These are phyloP conservation scores for Drosophila kikkawai DNA, from an alignment of 1,140 invertebrate genomes.

Conservation along the genomic window DNA sequence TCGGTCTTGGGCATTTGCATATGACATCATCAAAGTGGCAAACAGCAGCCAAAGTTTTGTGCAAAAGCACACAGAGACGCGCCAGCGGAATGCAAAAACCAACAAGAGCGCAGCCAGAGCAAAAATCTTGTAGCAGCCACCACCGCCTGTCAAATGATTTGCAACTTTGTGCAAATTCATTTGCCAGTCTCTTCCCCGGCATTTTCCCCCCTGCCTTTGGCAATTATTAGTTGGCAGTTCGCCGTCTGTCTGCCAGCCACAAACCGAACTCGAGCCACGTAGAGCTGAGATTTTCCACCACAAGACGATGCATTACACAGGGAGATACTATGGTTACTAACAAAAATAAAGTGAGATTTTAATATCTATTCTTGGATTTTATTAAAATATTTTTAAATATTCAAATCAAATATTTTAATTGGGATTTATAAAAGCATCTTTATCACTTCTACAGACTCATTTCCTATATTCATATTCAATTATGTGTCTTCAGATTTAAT, in stretches of 20 bases:
- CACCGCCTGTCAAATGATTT: constrained; percentile 72
- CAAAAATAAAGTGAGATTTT: no score
- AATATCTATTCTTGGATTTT: no score
- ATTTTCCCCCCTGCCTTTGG: constrained; percentile 28
- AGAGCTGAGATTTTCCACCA: constrained; percentile 63
- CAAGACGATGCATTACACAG: constrained; percentile 25
- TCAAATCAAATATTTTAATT: no score
- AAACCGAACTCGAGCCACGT: constrained; percentile 44
- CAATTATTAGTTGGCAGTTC: constrained; percentile 74
- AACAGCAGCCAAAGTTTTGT: constrained; percentile 60
- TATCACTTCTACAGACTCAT: no score
- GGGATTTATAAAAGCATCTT: no score
- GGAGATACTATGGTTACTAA: background rate
- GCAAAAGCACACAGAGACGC: constrained; percentile 64
- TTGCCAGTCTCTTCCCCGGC: constrained; percentile 38
- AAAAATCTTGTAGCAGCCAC: constrained; percentile 45
- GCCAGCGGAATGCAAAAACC: constrained; percentile 51
- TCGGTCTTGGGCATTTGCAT: constrained; percentile 58
- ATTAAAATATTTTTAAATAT: no score
- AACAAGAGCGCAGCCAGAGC: constrained; percentile 37
- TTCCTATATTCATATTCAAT: no score
- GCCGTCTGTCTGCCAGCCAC: constrained; percentile 40
- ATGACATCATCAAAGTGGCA: constrained; percentile 72
- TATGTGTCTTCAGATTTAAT: no score
- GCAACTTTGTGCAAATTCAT: constrained; percentile 81